Evolutionary conservation across 2,797 vertebrate genomes (phyloP), one percentile per base, ranked within the genome.

Genomic region (Rhinichthys osculus): DNA sequence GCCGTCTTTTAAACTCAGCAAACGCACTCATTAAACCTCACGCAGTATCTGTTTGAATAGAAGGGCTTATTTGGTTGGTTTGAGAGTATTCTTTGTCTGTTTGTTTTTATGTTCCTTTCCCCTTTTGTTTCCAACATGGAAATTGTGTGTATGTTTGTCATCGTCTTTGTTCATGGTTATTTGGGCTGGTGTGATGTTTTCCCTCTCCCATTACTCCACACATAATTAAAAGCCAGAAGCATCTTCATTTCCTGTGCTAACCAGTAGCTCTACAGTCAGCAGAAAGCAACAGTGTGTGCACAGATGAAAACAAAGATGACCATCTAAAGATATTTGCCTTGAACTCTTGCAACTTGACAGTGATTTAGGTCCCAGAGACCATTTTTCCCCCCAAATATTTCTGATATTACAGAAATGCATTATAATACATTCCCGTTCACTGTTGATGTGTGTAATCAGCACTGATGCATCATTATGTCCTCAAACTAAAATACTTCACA

Each of bases 161-260:
- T 77, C 3, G 33, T 79, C 81, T 82, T 78, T 73, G 67, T 66
- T 73, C 50, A 11, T 69, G 66, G 50, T 73, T 86, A 77, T 87
- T 86, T 73, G 59, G 86, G 83, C 86, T 9, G 76, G 82, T 76
- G 84, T 89, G 64, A 80, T 85, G 62, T 81, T 85, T 80, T 88
- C 73, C 42, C 81, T 84, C 50, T 79, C 73, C 72, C 52, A 76
- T 87, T 78, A 77, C 30, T 70, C 47, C 72, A 30, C 38, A 76
- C 76, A 72, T 88, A 89, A 90, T 90, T 90, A 91, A 88, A 90
- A 89, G 85, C 84, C 57, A 85, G 83, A 79, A 85, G 82, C 82
- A 19, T 85, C 80, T 90, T 90, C 81, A 87, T 88, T 90, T 89
- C 85, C 85, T 83, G 83, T 87, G 84, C 44, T 90, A 87, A 59